Evolutionary conservation across 2,113 vertebrate species (phyloP), one percentile per base, ranked within the genome.

Genomic region (Oophaga pumilio): DNA sequence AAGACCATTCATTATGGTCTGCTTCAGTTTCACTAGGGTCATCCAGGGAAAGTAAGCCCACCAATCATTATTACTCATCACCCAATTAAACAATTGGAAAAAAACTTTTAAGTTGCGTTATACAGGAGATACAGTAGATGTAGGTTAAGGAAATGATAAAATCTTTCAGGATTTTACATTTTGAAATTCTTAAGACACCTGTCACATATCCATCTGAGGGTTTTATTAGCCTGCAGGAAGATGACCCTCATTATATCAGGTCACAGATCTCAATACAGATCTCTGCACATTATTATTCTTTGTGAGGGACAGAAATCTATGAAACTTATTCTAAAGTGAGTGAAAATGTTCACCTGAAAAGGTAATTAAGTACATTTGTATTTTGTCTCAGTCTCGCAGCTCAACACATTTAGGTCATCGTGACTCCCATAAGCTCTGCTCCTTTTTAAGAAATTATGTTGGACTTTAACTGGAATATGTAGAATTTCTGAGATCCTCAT

Each of bases 191-290:
- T 69, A 20, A 76, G 43, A 76, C 84, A 66, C 28, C 43, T 77
- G 73, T 85, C 73, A 85, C 59, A 6, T 28, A 50, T 50, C 33
- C 7, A 15, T 66, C 74, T 24, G 22, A 18, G 57, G 59, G 76
- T 79, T 86, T 62, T 76, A 78, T 86, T 78, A 78, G 74, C 74
- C 76, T 18, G 85, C 22, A 86, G 85, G 85, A 66, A 86, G 43
- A 10, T 78, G 74, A 86, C 85, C 84, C 57, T 26, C 9, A 28
- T 18, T 62, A 59, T 66, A 53, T 12, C 18, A 68, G 85, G 59
- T 22, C 85, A 73, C 22, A 24, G 59, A 43, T 76, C 59, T 68
- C 33, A 15, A n/a, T 62, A 3, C n/a, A 17, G 14, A 15, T 82
- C 28, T n/a, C 43, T 43, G 10, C 77, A 57, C 28, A 79, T 79